Percentiles rank a stretch among this genome's conserved stretches.
Conservation (phyloP, 2,888 invertebrate genomes). For the Stomorhina lunata region DNA sequence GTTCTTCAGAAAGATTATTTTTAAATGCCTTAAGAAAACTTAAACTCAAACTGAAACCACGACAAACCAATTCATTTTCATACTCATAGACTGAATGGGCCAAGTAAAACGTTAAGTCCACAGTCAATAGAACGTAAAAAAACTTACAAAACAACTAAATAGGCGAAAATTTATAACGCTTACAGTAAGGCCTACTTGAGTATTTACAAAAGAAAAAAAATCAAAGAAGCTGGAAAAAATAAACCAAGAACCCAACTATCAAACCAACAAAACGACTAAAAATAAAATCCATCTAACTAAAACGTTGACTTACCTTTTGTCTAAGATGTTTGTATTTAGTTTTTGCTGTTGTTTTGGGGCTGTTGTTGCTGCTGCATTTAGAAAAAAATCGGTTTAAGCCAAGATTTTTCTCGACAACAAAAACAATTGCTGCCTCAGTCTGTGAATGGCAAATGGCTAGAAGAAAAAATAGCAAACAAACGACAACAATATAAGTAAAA, state of each 20-base stretch:
- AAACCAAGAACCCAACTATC: conserved; percentile 37
- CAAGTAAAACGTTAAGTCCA: conserved; percentile 31
- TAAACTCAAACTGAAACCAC: not conserved
- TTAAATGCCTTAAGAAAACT: conserved; percentile 39
- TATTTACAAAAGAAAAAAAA: conserved; percentile 12
- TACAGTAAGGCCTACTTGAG: conserved; percentile 62
- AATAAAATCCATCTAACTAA: not conserved
- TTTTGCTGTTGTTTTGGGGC: not conserved
- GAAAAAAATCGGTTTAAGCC: conserved; percentile 16
- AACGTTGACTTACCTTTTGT: conserved; percentile 32
- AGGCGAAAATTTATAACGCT: conserved; percentile 66
- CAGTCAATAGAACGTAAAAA: conserved; percentile 12
- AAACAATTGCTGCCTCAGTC: not conserved
- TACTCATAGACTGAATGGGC: not conserved
- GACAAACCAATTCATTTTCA: conserved; percentile 21
- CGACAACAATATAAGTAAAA: conserved; percentile 20
- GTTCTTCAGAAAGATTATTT: conserved; percentile 69
- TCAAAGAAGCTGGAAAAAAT: not conserved
- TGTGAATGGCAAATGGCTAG: conserved; percentile 37
- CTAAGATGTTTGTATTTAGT: conserved; percentile 22
- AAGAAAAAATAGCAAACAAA: conserved; percentile 16
- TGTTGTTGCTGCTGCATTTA: not conserved
- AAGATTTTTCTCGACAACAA: conserved; percentile 37
- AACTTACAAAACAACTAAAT: conserved; percentile 37
- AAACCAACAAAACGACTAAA: too few species aligned